Percentiles rank a stretch among this genome's conserved stretches.
Evolutionary conservation across 2,113 vertebrate species (phyloP).

Genomic region (Bubalus kerabau): DNA sequence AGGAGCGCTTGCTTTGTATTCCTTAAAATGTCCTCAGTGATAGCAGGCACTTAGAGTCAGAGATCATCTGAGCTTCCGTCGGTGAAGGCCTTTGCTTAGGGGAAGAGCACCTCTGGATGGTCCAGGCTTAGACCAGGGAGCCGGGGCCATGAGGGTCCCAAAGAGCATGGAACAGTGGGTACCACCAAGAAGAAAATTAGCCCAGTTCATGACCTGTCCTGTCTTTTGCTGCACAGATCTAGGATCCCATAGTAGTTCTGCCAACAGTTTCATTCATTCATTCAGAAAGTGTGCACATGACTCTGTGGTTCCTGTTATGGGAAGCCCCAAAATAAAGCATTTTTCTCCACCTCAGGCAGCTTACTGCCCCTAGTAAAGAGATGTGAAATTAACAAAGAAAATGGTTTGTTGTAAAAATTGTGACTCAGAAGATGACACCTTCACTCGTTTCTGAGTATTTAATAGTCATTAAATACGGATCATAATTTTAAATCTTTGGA

Average conservation of each 20-base stretch:
- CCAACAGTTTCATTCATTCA: neutral
- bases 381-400: neutral
- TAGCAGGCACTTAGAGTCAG: neutral
- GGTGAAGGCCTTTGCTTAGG: neutral
- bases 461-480: neutral
- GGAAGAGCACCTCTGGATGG: no score
- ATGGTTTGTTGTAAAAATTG: neutral
- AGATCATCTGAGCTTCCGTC: neutral
- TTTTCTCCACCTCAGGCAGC: neutral
- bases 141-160: accelerated
- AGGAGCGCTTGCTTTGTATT: neutral
- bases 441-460: neutral
- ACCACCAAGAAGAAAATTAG: neutral
- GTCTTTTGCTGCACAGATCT: neutral
- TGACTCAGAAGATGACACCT: neutral
- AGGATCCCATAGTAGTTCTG: neutral
- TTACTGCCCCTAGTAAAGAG: no score
- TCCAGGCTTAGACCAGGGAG: neutral
- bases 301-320: neutral
- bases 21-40: neutral
- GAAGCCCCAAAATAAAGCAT: neutral
- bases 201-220: neutral
- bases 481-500: neutral
- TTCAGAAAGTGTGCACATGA: accelerated
- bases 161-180: neutral